Conservation (phyloP, 2,888 invertebrate genomes). For the Ennomos erosarius region DNA sequence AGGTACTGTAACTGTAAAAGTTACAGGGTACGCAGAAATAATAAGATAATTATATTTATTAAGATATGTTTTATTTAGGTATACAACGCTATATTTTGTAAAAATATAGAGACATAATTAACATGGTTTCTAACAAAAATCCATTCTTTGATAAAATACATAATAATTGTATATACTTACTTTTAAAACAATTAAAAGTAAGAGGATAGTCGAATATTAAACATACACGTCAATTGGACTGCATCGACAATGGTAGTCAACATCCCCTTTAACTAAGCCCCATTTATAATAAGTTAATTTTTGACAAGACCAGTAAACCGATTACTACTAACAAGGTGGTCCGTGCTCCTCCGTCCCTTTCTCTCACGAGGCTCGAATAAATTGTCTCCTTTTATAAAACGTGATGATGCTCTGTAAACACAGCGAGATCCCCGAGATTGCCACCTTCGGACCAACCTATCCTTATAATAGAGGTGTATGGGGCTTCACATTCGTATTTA, state of each 20-base stretch:
- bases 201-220: background rate
- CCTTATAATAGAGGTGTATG: conserved; percentile 60
- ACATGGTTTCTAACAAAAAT: no score
- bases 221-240: background rate
- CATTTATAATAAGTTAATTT: conserved; percentile 74
- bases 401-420: conserved; percentile 65
- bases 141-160: no score
- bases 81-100: no score
- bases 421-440: conserved; percentile 58
- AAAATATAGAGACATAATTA: no score
- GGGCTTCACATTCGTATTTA: conserved; percentile 53
- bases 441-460: conserved; percentile 61
- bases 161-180: no score
- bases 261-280: conserved; percentile 48
- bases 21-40: no score
- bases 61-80: no score
- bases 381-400: conserved; percentile 62
- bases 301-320: conserved; percentile 75
- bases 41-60: no score
- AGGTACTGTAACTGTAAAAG: no score
- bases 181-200: background rate
- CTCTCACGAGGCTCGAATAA: conserved; percentile 55
- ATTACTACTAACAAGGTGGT: conserved; percentile 81
- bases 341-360: conserved; percentile 56
- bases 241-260: conserved; percentile 11